phyloP scores from a whole-genome alignment of 2,888 invertebrate species.

The Nemoura dubitans region DNA sequence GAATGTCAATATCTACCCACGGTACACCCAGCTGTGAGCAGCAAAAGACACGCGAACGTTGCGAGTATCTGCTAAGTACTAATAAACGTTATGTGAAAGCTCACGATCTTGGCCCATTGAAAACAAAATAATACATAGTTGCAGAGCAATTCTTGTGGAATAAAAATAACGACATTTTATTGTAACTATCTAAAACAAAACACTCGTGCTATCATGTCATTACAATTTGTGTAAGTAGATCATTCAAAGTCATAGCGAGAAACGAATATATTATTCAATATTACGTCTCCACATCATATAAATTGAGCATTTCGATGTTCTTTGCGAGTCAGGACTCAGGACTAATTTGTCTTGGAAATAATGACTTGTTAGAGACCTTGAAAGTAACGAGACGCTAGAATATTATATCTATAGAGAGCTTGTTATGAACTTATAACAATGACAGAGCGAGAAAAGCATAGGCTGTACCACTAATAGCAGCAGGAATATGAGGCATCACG shows the following conservation, averaged over 20 bases:
- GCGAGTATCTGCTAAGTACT: background rate
- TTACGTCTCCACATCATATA: too few relatives aligned
- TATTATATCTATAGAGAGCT: background rate
- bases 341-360: background rate
- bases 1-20: too few relatives aligned
- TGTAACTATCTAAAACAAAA: too few relatives aligned
- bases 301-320: background rate
- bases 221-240: too few relatives aligned
- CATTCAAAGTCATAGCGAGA: too few relatives aligned
- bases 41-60: background rate
- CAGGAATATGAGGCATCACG: background rate
- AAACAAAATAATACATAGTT: background rate
- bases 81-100: background rate
- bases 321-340: background rate
- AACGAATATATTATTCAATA: too few relatives aligned
- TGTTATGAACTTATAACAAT: background rate
- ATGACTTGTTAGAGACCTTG: background rate
- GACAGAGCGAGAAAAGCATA: background rate
- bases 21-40: too few relatives aligned
- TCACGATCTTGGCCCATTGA: background rate
- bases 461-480: background rate
- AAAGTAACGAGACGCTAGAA: background rate
- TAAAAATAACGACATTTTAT: background rate
- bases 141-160: too few relatives aligned
- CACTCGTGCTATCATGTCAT: too few relatives aligned